Conservation (phyloP, 2,888 invertebrate genomes). For the Creontiades dilutus region DNA sequence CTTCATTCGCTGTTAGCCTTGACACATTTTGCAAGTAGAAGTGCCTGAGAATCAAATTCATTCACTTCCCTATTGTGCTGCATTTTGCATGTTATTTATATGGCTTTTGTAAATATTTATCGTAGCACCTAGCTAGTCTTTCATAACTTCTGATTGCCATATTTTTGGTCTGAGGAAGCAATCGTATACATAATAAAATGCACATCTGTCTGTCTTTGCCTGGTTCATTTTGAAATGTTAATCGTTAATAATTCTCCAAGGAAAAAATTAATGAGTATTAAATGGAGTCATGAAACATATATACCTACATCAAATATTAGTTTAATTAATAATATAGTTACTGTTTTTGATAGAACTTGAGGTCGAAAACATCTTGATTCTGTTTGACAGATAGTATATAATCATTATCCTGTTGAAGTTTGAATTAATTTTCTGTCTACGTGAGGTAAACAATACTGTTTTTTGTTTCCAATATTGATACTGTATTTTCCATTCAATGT, state of each 20-base stretch:
- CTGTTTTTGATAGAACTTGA: too few species aligned
- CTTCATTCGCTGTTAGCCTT: slow-evolving; percentile 28
- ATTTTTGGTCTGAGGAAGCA: background rate
- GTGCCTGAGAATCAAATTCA: slow-evolving; percentile 39
- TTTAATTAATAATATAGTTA: too few species aligned
- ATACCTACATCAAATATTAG: background rate
- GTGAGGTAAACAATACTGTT: too few species aligned
- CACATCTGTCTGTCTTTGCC: slow-evolving; percentile 1
- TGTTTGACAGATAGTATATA: too few species aligned
- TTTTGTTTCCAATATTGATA: too few species aligned
- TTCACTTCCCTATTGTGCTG: slow-evolving; percentile 25
- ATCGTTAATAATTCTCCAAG: background rate
- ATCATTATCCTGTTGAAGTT: too few species aligned
- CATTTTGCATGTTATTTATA: background rate
- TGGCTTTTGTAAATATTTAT: background rate
- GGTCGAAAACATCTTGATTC: too few species aligned
- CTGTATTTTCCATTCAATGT: too few species aligned
- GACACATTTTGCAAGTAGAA: slow-evolving; percentile 26
- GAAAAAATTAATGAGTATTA: background rate
- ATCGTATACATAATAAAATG: background rate
- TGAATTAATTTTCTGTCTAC: too few species aligned
- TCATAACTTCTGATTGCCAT: slow-evolving; percentile 5
- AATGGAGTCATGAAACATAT: background rate
- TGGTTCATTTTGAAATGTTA: background rate
- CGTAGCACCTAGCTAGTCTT: slow-evolving; percentile 3